Evolutionary conservation across 2,888 invertebrate genomes (phyloP).

Genomic region (Carpatolechia fugitivella): DNA sequence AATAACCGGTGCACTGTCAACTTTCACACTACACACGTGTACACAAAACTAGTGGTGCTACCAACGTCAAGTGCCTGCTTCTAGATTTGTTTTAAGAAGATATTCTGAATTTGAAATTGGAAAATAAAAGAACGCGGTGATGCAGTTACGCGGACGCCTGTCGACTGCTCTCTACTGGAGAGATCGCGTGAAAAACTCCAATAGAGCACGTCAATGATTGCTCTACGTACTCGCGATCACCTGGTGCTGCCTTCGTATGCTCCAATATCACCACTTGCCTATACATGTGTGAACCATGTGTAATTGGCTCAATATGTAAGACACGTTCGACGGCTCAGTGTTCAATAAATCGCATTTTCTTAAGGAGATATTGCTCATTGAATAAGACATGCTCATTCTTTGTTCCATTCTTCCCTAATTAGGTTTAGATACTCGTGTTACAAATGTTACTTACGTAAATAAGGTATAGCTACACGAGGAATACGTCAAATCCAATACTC

Average conservation of each 20-base stretch:
- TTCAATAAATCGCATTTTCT: conserved; percentile 12
- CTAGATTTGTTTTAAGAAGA: background rate
- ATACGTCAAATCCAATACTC: no score
- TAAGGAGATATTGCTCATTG: conserved; percentile 7
- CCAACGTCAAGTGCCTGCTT: no score
- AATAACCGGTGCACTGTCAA: conserved; percentile 36
- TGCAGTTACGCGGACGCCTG: conserved; percentile 55
- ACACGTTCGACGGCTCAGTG: conserved; percentile 14
- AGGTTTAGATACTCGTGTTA: background rate
- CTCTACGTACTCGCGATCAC: conserved; percentile 22
- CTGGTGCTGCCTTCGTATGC: conserved; percentile 13
- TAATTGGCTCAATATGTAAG: conserved; percentile 19
- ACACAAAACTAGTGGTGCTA: background rate
- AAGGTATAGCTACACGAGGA: no score
- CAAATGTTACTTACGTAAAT: background rate
- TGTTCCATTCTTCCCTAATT: background rate
- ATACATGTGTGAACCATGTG: conserved; percentile 9
- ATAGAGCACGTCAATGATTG: conserved; percentile 62
- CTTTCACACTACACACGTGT: conserved; percentile 34
- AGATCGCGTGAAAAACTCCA: conserved; percentile 74
- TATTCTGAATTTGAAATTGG: conserved; percentile 17
- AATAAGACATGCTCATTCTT: background rate
- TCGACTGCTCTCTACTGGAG: conserved; percentile 71
- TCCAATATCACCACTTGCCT: conserved; percentile 11
- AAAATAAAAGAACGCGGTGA: conserved; percentile 43